Evolutionary conservation across 2,888 invertebrate species (phyloP).

Genomic region (Spodoptera littoralis): DNA sequence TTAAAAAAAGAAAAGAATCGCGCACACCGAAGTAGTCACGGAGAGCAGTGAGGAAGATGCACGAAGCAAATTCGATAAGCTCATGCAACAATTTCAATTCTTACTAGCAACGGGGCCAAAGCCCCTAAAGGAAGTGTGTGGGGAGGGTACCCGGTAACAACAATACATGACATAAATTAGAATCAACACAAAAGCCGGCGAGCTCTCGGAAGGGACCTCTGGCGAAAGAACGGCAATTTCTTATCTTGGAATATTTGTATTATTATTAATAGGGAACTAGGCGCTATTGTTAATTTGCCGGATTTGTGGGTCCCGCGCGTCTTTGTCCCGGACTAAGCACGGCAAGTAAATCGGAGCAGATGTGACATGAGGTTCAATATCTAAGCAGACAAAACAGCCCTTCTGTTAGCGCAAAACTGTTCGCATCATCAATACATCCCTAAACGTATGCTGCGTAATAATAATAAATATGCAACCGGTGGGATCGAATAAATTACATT

Average conservation of each 20-base stretch:
- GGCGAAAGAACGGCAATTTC: constrained; percentile 87
- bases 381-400: constrained; percentile 74
- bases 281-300: constrained; percentile 81
- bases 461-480: constrained; percentile 64
- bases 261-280: constrained; percentile 83
- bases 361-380: constrained; percentile 73
- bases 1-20: constrained; percentile 18
- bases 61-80: constrained; percentile 77
- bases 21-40: constrained; percentile 51
- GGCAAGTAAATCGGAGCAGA: constrained; percentile 83
- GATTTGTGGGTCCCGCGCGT: constrained; percentile 70
- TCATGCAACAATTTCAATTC: constrained; percentile 84
- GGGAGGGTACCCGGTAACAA: constrained; percentile 82
- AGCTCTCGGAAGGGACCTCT: constrained; percentile 86
- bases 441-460: constrained; percentile 64
- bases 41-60: constrained; percentile 65
- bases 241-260: constrained; percentile 81
- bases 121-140: constrained; percentile 85
- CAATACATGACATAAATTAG: constrained; percentile 89
- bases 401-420: constrained; percentile 64
- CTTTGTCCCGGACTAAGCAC: constrained; percentile 70
- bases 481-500: constrained; percentile 58
- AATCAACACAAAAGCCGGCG: constrained; percentile 85
- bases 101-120: constrained; percentile 73
- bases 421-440: constrained; percentile 72